Base-by-base conservation (phyloP, 2,113 vertebrate species). In the Phalacrocorax carbo region DNA sequence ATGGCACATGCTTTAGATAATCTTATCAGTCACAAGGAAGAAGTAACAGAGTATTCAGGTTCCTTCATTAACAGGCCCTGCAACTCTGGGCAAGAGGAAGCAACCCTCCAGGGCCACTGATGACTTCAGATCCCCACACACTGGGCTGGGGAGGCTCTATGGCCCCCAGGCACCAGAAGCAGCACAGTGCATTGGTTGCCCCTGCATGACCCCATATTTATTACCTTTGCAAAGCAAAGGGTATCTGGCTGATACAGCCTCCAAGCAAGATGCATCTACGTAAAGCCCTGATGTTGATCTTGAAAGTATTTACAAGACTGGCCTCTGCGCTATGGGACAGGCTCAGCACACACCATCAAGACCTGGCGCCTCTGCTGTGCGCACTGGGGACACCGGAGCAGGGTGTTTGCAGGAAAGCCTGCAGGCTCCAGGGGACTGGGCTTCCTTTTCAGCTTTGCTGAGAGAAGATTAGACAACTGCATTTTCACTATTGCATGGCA, bases 221-320 rank as follows among this genome's bases (percentile, higher is more conserved):
- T 13, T 54, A 11, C 36, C 32, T 20, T 11, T 5, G 4, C 64
- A 61, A 20, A 60, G 69, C 44, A 51, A 89, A 71, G 23, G 27
- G 42, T 27, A 20, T 32, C 20, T 20, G 29, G 13, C 34, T 42
- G 40, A 54, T 25, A 21, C 0, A 0, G 19, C 2, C 0, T 36
- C n/a, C 34, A 29, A 78, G 51, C 8, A 12, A 70, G 38, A 55
- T 27, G 32, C 44, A 40, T 11, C 42, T 27, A 7, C 22, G 13
- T 16, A 26, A 57, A 68, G 71, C 52, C 11, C 1, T 11, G 21
- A 14, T 9, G 17, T 34, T n/a, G 12, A 72, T 29, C 49, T 15
- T 8, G 15, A 44, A 57, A 54, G 40, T 17, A 29, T 69, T 36
- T 34, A 12, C 17, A 7, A 32, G 42, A 18, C 13, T 0, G 4